Evolutionary conservation across 2,888 invertebrate genomes (phyloP).

Genomic region (Pristionchus japonicus): DNA sequence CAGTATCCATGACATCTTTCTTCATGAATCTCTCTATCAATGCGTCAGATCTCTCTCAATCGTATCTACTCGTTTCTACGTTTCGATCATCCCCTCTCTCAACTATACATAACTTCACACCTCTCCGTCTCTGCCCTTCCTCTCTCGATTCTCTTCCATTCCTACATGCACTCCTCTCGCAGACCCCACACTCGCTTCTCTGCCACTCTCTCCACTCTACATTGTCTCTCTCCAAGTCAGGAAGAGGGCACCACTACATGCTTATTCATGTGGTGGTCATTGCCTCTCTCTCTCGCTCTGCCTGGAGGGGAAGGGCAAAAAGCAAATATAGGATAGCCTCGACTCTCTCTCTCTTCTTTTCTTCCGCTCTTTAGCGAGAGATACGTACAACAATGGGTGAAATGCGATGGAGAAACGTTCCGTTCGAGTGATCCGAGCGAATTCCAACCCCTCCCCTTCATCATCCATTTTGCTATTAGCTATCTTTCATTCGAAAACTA

Average conservation of each 20-base stretch:
- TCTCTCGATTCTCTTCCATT: background rate
- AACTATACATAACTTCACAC: conserved; percentile 27
- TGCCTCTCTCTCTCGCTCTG: too few relatives aligned
- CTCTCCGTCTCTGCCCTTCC: background rate
- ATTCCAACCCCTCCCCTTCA: background rate
- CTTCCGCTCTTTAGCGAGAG: conserved; percentile 24
- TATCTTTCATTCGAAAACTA: background rate
- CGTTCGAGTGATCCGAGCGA: background rate
- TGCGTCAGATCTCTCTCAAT: background rate
- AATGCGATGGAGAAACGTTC: background rate
- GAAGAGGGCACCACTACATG: background rate
- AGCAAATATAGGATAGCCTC: conserved; percentile 39
- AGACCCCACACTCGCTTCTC: background rate
- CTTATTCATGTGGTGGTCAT: conserved; percentile 31
- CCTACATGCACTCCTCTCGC: too few relatives aligned
- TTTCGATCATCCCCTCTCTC: conserved; percentile 9
- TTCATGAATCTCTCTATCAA: background rate
- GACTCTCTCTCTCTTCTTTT: background rate
- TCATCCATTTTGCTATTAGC: background rate
- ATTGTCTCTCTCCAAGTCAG: background rate
- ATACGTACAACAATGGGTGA: conserved; percentile 21
- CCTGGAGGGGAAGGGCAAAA: conserved; percentile 32
- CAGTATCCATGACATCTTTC: background rate
- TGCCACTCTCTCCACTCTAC: background rate
- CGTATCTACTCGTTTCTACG: background rate